phyloP scores from a whole-genome alignment of 2,113 vertebrate genomes.

The Phylloscopus trochilus region DNA sequence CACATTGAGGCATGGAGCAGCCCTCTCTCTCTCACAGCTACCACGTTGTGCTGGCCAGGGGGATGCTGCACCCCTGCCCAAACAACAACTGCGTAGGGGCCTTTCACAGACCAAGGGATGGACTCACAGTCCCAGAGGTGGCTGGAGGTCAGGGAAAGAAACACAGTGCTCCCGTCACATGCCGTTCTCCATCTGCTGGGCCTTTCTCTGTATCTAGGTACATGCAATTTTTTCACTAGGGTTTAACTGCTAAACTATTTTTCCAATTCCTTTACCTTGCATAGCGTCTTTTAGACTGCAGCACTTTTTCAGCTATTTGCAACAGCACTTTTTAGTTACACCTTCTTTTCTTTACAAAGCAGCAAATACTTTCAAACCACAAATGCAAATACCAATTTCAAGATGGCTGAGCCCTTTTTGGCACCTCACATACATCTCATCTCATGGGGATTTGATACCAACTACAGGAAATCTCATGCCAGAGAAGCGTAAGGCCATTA shows the following conservation, averaged over 20 bases:
- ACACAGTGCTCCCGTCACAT: background rate
- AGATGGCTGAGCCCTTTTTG: background rate
- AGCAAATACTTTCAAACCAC: background rate
- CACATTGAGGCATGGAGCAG: fast-evolving
- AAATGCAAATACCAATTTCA: background rate
- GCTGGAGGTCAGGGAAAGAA: background rate
- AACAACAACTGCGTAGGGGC: fast-evolving
- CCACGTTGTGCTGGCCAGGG: fast-evolving
- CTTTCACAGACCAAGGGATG: background rate
- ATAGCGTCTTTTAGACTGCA: background rate
- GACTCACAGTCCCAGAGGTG: background rate
- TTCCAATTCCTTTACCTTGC: background rate
- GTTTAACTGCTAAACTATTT: background rate
- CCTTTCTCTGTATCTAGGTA: background rate
- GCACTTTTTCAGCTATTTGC: background rate
- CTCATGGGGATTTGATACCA: background rate
- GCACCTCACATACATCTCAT: background rate
- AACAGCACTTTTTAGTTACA: background rate
- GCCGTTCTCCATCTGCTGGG: background rate
- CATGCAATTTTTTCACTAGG: background rate
- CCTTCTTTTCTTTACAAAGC: background rate
- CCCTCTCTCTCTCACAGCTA: background rate
- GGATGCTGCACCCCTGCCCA: background rate
- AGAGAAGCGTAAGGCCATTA: background rate
- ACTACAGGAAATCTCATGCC: background rate